These are phyloP conservation scores for Agrotis exclamationis DNA, from an alignment of 2,888 invertebrate species.

Conservation along the genomic window DNA sequence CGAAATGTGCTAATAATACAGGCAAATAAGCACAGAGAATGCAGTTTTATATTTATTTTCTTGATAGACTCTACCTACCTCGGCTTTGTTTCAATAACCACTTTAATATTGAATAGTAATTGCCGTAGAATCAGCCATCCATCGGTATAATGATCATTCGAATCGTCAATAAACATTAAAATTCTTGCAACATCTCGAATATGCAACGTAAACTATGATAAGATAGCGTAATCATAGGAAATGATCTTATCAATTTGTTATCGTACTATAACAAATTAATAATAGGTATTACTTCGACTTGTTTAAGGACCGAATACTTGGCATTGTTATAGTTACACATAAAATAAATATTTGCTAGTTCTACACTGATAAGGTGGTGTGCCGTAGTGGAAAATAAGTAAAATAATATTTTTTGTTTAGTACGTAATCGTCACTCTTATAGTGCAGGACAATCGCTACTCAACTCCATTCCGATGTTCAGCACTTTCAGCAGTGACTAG, in stretches of 20 bases:
- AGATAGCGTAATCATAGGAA: conserved; percentile 52
- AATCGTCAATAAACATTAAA: conserved; percentile 32
- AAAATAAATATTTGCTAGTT: conserved; percentile 63
- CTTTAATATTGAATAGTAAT: not conserved
- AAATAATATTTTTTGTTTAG: conserved; percentile 27
- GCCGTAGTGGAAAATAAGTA: conserved; percentile 51
- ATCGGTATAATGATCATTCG: conserved; percentile 4
- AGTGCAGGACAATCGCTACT: conserved; percentile 5
- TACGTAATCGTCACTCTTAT: conserved; percentile 11
- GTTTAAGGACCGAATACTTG: conserved; percentile 40
- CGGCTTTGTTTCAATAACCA: not conserved
- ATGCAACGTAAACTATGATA: conserved; percentile 44
- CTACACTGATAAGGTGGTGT: conserved; percentile 48
- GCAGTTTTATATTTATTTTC: not conserved
- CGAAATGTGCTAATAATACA: not conserved
- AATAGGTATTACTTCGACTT: conserved; percentile 41
- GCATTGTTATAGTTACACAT: conserved; percentile 47
- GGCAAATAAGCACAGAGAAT: not conserved
- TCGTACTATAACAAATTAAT: conserved; percentile 39
- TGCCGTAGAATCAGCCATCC: not conserved
- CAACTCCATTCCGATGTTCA: conserved; percentile 41
- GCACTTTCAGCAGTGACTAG: conserved; percentile 50
- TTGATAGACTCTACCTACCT: not conserved
- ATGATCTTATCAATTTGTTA: conserved; percentile 45
- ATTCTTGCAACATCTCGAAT: conserved; percentile 36